Percentiles rank a stretch among this genome's conserved stretches.
Evolutionary conservation across 2,797 vertebrate genomes (phyloP).

Genomic region (Eulemur albifrons): DNA sequence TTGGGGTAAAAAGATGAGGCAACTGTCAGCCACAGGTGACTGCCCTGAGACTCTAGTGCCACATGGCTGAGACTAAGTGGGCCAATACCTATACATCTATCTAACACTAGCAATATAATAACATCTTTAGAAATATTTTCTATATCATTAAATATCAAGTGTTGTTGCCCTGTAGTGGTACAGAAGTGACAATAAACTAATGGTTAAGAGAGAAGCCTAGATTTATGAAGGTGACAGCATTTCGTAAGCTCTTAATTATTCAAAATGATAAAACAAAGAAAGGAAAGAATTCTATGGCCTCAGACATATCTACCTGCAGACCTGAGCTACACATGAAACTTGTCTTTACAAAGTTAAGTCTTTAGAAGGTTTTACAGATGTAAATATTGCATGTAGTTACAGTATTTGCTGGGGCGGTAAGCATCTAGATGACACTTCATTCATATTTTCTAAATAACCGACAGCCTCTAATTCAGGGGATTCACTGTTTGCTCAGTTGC

Average conservation of each 20-base stretch:
- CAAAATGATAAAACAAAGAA: background rate
- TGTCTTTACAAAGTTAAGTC: background rate
- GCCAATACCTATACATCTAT: background rate
- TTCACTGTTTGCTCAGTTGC: background rate
- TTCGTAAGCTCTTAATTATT: conserved; percentile 7
- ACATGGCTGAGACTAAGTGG: background rate
- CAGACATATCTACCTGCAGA: background rate
- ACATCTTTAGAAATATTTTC: background rate
- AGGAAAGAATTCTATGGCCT: background rate
- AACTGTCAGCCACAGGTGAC: background rate
- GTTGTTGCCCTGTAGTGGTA: background rate
- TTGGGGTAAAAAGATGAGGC: background rate
- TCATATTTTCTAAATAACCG: background rate
- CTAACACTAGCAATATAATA: background rate
- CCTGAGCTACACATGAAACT: background rate
- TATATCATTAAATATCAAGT: background rate
- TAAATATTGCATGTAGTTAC: background rate
- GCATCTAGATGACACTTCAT: background rate
- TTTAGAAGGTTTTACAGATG: background rate
- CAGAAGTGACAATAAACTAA: background rate
- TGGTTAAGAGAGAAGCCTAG: background rate
- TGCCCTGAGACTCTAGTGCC: background rate
- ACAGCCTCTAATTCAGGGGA: background rate
- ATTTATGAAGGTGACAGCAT: background rate
- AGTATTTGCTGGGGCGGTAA: background rate